Evolutionary conservation across 2,888 invertebrate genomes (phyloP), one percentile per base, ranked within the genome.

Genomic region (Gymnosoma rotundatum): DNA sequence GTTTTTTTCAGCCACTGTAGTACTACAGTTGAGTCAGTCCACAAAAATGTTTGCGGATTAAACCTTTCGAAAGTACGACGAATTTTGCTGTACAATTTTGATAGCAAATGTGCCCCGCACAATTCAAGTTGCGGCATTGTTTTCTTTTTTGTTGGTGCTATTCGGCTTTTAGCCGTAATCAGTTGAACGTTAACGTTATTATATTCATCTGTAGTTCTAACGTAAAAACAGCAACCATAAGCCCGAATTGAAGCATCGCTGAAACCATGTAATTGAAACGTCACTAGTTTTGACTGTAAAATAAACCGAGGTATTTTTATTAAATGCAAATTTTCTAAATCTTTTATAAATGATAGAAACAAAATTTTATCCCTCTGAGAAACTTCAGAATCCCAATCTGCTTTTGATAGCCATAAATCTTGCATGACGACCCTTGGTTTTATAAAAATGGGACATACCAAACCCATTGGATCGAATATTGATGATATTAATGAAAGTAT

Each of bases 361-460:
- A 20, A 32, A 20, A 50, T 20, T 14, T 60, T 50, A 21, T n/a
- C 14, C 25, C 60, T 48, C 48, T 75, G 42, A n/a, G 42, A 12
- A 45, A 75, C 48, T 36, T 64, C 56, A 6, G 56, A n/a, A 20
- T 78, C 78, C 69, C 60, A 78, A 38, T 78, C 48, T 9, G 32
- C 25, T 38, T 74, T 74, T 12, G 21, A 5, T 20, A 73, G 64
- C 81, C 76, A 82, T 20, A 75, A 25, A 25, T 78, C 75, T 56
- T 81, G 84, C 45, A 82, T 18, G 21, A 81, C 66, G 1, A 81
- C 64, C 75, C 80, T 83, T 42, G 74, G 50, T 45, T 70, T 69
- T 10, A 85, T 83, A 9, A 38, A 38, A 9, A 10, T 38, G 38
- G 38, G 38, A 10, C 38, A 38, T 9, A 38, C 10, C 38, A 38